phyloP scores from a whole-genome alignment of 1,140 invertebrate species.

The Temnothorax curvispinosus region DNA sequence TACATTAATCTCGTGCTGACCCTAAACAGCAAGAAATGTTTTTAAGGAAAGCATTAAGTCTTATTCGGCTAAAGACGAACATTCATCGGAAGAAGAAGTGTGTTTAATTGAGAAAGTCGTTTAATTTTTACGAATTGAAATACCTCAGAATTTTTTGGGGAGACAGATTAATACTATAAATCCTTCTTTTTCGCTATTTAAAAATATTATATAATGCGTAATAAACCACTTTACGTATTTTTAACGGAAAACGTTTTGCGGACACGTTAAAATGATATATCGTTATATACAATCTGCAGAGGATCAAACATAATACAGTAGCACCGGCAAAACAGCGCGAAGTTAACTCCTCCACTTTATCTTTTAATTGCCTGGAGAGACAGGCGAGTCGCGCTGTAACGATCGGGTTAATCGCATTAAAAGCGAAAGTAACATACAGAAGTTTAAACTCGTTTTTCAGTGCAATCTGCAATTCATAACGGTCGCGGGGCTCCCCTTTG shows the following conservation, averaged over 20 bases:
- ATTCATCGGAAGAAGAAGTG: not conserved
- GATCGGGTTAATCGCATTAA: conserved; percentile 58
- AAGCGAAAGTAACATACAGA: conserved; percentile 58
- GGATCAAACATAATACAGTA: conserved; percentile 37
- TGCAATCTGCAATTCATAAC: conserved; percentile 61
- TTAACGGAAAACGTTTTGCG: not conserved
- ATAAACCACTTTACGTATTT: not conserved
- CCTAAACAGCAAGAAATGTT: conserved; percentile 40
- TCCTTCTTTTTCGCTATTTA: not conserved
- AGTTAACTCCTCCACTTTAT: conserved; percentile 48
- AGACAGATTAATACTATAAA: not conserved
- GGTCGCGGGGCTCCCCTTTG: conserved; percentile 49
- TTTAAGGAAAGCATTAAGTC: conserved; percentile 15
- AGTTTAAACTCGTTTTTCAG: conserved; percentile 62
- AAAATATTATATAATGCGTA: not conserved
- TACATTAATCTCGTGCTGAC: conserved; percentile 49
- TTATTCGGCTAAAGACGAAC: not conserved
- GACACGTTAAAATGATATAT: conserved; percentile 12
- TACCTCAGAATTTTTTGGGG: not conserved
- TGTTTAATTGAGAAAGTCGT: not conserved
- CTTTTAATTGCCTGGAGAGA: conserved; percentile 51
- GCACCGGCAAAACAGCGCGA: conserved; percentile 8
- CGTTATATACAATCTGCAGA: not conserved
- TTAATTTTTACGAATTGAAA: not conserved
- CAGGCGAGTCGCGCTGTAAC: conserved; percentile 48